phyloP scores from a whole-genome alignment of 1,140 invertebrate species.

The Mactra quadrangularis region DNA sequence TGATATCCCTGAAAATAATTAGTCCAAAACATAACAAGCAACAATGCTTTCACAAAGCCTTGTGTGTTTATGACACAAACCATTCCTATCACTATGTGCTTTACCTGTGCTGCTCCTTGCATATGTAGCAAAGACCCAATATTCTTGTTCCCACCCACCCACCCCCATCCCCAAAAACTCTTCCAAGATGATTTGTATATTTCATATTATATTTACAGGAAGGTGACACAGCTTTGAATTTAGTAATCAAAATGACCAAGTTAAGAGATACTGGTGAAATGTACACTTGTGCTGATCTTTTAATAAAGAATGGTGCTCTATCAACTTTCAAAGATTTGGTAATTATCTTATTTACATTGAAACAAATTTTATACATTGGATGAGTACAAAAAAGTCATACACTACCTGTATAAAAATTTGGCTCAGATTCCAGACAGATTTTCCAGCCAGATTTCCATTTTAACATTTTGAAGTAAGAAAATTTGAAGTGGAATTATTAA shows the following conservation, averaged over 20 bases:
- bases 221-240: slow-evolving; percentile 71
- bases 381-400: not conserved
- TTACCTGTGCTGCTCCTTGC: no score
- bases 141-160: no score
- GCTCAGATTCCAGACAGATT: not conserved
- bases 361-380: not conserved
- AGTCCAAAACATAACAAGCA: no score
- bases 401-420: not conserved
- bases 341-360: slow-evolving; percentile 1
- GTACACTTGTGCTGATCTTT: slow-evolving; percentile 54
- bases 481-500: no score
- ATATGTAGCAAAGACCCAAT: no score
- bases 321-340: slow-evolving; percentile 67
- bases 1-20: no score
- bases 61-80: no score
- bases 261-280: slow-evolving; percentile 61
- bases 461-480: no score
- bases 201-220: slow-evolving; percentile 63
- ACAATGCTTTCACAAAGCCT: no score
- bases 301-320: slow-evolving; percentile 65
- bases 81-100: no score
- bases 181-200: no score
- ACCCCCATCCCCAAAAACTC: no score
- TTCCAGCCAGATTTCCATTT: not conserved
- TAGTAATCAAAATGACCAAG: slow-evolving; percentile 67